A percentile compares a stretch with the other conserved stretches of the same genome.
Evolutionary conservation across 2,797 vertebrate genomes (phyloP).

Genomic region (Scolopax bukidnonensis): DNA sequence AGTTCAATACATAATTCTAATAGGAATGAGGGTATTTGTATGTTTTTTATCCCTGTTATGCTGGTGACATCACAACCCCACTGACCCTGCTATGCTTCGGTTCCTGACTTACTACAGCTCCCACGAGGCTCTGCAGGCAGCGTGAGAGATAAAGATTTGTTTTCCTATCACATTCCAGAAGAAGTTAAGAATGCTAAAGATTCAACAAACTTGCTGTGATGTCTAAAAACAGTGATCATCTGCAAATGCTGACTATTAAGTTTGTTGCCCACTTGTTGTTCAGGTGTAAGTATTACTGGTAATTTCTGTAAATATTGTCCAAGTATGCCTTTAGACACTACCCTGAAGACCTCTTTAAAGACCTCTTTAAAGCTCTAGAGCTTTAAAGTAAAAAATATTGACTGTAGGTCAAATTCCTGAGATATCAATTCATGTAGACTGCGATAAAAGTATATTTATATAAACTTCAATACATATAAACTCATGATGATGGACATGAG

Average conservation of each 20-base stretch:
- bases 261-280: neutral
- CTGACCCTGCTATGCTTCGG: neutral
- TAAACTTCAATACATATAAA: neutral
- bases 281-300: neutral
- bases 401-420: neutral
- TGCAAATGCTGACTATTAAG: neutral
- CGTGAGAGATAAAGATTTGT: accelerated
- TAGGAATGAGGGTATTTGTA: accelerated
- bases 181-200: neutral
- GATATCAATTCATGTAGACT: neutral
- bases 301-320: neutral
- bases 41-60: neutral
- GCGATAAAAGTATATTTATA: neutral
- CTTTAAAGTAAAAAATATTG: neutral
- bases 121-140: accelerated
- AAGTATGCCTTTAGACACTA: neutral
- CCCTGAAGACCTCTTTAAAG: neutral
- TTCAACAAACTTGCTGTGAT: neutral
- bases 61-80: neutral
- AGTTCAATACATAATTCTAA: neutral
- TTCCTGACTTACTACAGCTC: neutral
- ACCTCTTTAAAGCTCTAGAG: neutral
- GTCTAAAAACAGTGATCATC: neutral
- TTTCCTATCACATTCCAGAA: neutral
- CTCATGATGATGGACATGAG: neutral